phyloP scores from a whole-genome alignment of 2,797 vertebrate genomes.

The Euthynnus affinis region DNA sequence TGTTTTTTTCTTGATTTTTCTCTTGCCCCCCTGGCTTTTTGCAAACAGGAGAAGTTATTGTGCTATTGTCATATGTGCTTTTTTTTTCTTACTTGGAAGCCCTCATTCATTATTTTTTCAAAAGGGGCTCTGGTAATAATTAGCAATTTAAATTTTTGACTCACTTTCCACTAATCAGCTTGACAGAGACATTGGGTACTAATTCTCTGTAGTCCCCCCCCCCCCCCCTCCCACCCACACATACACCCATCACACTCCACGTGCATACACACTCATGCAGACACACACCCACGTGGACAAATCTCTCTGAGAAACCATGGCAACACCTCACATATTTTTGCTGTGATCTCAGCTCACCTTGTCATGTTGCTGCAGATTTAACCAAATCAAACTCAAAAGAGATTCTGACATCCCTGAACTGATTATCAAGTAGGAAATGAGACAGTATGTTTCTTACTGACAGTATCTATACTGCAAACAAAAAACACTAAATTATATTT shows the following conservation, averaged over 20 bases:
- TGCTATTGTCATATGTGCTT: constrained; percentile 69
- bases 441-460: constrained; percentile 20
- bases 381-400: constrained; percentile 43
- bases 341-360: constrained; percentile 50
- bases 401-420: constrained; percentile 24
- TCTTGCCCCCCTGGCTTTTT: constrained; percentile 29
- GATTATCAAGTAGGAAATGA: constrained; percentile 24
- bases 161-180: constrained; percentile 82
- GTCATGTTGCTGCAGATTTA: constrained; percentile 50
- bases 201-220: constrained; percentile 63
- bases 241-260: constrained; percentile 33
- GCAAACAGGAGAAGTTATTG: constrained; percentile 37
- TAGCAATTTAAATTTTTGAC: constrained; percentile 87
- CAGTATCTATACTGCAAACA: neutral
- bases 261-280: constrained; percentile 10
- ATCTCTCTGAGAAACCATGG: constrained; percentile 63
- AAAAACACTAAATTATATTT: neutral
- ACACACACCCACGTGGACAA: constrained; percentile 17
- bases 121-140: constrained; percentile 80
- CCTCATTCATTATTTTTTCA: constrained; percentile 75
- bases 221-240: constrained; percentile 15
- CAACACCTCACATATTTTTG: constrained; percentile 57
- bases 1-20: neutral
- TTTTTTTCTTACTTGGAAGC: constrained; percentile 37
- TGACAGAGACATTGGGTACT: constrained; percentile 74